Evolutionary conservation across 1,140 invertebrate species (phyloP).

Genomic region (Belonocnema kinseyi): DNA sequence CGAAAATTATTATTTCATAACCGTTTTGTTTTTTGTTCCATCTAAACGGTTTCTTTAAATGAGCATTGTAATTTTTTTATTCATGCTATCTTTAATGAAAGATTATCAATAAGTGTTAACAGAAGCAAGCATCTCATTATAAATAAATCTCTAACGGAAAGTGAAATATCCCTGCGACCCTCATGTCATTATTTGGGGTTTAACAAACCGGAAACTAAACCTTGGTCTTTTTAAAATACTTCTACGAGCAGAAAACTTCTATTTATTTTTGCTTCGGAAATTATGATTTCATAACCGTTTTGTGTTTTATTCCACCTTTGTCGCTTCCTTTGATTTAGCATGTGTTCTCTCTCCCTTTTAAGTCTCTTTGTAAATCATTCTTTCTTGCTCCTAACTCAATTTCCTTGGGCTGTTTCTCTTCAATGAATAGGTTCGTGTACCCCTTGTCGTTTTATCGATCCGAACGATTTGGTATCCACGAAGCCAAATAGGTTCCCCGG

Average conservation of each 20-base stretch:
- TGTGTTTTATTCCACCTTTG: slow-evolving; percentile 33
- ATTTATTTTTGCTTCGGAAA: too few relatives aligned
- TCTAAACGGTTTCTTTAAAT: too few relatives aligned
- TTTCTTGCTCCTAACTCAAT: slow-evolving; percentile 14
- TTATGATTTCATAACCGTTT: neutral
- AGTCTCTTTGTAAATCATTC: neutral
- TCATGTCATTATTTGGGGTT: too few relatives aligned
- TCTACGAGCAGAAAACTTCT: too few relatives aligned
- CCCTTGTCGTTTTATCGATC: slow-evolving; percentile 60
- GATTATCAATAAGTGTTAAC: too few relatives aligned
- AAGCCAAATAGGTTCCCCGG: slow-evolving; percentile 59
- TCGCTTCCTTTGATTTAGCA: slow-evolving; percentile 26
- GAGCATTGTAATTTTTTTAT: too few relatives aligned
- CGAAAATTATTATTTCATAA: neutral
- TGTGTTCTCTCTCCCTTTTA: slow-evolving; percentile 23
- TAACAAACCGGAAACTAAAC: too few relatives aligned
- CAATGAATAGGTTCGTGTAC: slow-evolving; percentile 47
- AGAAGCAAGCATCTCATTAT: neutral
- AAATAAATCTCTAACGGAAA: neutral
- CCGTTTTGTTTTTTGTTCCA: too few relatives aligned
- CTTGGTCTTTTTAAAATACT: too few relatives aligned
- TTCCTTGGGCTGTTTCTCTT: slow-evolving; percentile 24
- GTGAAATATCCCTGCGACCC: too few relatives aligned
- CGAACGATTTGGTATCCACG: slow-evolving; percentile 60
- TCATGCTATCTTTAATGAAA: too few relatives aligned